Evolutionary conservation across 2,797 vertebrate species (phyloP), one percentile per base, ranked within the genome.

Genomic region (Coracias cyanogaster): DNA sequence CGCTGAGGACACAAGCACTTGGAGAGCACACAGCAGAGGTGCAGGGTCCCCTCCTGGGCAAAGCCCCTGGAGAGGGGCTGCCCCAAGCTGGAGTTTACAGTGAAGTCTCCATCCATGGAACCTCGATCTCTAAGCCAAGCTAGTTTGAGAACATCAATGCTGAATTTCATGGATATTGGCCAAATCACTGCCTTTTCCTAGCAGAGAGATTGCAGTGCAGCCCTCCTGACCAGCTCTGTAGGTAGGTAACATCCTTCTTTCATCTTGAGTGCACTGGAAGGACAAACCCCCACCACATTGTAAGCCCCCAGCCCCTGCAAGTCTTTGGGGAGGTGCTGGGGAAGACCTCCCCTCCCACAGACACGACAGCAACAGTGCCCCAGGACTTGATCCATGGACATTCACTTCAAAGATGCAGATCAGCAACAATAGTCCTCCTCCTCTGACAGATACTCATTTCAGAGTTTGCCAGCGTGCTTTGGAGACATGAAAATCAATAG

Each of bases 401-500:
- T 29, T 62, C 66, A 13, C 71, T 86, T 85, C 58, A 89, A 86
- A 89, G 90, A 90, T 77, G 82, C 69, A 81, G 52, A 76, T 94
- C 94, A 70, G 78, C 81, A 96, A 28, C 81, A 71, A n/a, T 28
- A 1, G 43, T 73, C 49, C 81, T 76, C 41, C 58, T 91, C 61
- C 89, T 82, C 69, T 96, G 96, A 96, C 97, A 96, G 90, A 93
- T 93, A 93, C 46, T 97, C 96, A 95, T 95, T 97, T 97, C 92
- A 89, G 94, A 94, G 86, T 67, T 95, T 4, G 3, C 80, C 96
- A 84, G 87, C n/a, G 6, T 35, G 81, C 94, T 96, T 91, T 86
- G 85, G 94, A 97, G 94, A 90, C 94, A 91, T 89, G 84, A 96
- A 97, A 97, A 97, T 97, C 97, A 94, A 97, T 97, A 96, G 87